Percentiles rank a stretch among this genome's conserved stretches.
Evolutionary conservation across 2,888 invertebrate genomes (phyloP).

Genomic region (Hartigia nigra): DNA sequence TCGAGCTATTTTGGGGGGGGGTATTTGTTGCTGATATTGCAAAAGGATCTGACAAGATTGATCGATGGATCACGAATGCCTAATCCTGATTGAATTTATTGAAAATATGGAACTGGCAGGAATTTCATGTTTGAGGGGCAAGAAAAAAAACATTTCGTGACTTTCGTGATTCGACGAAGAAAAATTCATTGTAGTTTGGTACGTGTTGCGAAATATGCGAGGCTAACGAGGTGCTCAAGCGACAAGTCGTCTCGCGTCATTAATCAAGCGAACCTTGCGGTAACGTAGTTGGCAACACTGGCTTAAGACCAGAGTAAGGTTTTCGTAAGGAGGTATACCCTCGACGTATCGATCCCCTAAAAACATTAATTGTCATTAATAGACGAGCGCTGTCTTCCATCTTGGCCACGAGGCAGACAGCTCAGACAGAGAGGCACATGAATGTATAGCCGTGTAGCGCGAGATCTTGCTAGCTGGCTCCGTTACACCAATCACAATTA

Average conservation of each 20-base stretch:
- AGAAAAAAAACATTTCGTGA: not conserved
- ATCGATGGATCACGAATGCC: not conserved
- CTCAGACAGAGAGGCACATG: constrained; percentile 10
- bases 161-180: not conserved
- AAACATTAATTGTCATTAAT: constrained; percentile 45
- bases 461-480: constrained; percentile 37
- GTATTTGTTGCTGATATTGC: not conserved
- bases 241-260: not conserved
- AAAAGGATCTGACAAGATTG: not conserved
- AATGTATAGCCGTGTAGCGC: constrained; percentile 13
- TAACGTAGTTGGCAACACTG: not conserved
- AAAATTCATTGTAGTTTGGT: not conserved
- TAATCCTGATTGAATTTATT: not conserved
- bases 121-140: not conserved
- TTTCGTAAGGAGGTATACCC: constrained; percentile 19
- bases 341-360: constrained; percentile 34
- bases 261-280: constrained; percentile 2
- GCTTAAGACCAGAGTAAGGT: not conserved
- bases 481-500: constrained; percentile 53
- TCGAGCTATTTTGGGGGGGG: not conserved
- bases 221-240: constrained; percentile 2
- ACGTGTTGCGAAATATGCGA: constrained; percentile 2
- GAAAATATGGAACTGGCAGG: not conserved
- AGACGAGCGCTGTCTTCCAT: constrained; percentile 31
- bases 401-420: constrained; percentile 26